These are phyloP conservation scores for Ophioninae sp. DNA, from an alignment of 2,888 invertebrate species.

Conservation along the genomic window DNA sequence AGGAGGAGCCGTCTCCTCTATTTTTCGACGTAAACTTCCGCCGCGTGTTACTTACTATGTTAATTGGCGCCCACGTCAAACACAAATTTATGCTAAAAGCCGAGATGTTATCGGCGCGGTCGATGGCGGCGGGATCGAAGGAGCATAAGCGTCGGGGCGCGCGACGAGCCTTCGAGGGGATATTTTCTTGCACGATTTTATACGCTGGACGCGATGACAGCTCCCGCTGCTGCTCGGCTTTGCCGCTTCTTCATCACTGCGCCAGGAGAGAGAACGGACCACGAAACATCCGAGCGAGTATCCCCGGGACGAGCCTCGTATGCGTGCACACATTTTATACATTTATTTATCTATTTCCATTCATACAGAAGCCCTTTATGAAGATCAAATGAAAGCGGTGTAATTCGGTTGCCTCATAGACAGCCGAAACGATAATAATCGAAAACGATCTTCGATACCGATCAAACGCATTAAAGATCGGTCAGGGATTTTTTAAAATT, in stretches of 20 bases:
- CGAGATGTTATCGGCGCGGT: conserved; percentile 73
- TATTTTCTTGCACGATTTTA: conserved; percentile 38
- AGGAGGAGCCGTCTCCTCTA: conserved; percentile 35
- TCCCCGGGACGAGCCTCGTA: background rate
- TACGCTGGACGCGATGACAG: conserved; percentile 53
- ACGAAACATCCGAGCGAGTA: background rate
- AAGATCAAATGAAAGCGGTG: conserved; percentile 8
- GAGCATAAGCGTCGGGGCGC: conserved; percentile 20
- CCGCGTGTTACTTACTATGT: conserved; percentile 76
- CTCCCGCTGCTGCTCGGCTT: conserved; percentile 54
- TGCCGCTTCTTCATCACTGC: conserved; percentile 20
- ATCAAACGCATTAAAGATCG: background rate
- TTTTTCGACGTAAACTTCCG: conserved; percentile 44
- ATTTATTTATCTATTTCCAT: background rate
- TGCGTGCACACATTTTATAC: background rate
- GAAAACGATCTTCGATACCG: conserved; percentile 31
- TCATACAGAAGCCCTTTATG: background rate
- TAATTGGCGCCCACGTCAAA: conserved; percentile 77
- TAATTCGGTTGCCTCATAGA: background rate
- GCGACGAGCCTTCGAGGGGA: conserved; percentile 24
- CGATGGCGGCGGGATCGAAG: conserved; percentile 38
- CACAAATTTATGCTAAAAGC: conserved; percentile 78
- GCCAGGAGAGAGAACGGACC: conserved; percentile 1
- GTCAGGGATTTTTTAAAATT: background rate
- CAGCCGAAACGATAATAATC: conserved; percentile 20